Evolutionary conservation across 1,140 invertebrate species (phyloP).

Genomic region (Helicoverpa zea): DNA sequence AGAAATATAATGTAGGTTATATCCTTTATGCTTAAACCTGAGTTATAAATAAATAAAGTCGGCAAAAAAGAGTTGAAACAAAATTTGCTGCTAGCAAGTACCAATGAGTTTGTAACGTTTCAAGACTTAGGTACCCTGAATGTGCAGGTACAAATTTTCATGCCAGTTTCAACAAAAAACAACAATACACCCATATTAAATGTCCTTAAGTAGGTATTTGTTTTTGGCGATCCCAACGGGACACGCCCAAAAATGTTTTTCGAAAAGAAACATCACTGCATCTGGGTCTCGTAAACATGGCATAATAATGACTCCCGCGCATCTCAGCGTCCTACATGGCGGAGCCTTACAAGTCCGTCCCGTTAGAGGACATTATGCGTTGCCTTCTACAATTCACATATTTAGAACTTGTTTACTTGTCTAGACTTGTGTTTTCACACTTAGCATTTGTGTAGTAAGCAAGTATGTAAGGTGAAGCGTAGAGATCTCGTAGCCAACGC

Average conservation of each 20-base stretch:
- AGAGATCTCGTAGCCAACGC: too few relatives aligned
- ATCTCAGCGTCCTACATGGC: constrained; percentile 43
- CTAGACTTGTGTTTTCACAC: constrained; percentile 3
- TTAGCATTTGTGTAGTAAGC: too few relatives aligned
- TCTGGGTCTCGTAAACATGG: constrained; percentile 45
- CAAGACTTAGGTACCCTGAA: too few relatives aligned
- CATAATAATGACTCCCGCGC: constrained; percentile 50
- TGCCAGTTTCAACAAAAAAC: not conserved
- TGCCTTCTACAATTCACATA: constrained; percentile 6
- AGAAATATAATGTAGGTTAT: not conserved
- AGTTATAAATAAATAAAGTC: not conserved
- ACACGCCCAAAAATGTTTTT: constrained; percentile 25
- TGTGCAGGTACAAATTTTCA: not conserved
- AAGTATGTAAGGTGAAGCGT: too few relatives aligned
- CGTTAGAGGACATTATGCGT: constrained; percentile 52
- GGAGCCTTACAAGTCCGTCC: constrained; percentile 51
- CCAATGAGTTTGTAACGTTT: too few relatives aligned
- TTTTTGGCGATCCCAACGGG: constrained; percentile 35
- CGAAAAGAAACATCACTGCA: constrained; percentile 25
- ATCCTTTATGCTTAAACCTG: constrained; percentile 1
- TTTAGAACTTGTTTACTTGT: constrained; percentile 44
- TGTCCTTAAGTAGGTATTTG: constrained; percentile 1
- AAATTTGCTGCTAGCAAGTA: too few relatives aligned
- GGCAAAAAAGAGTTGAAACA: not conserved
- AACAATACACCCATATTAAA: not conserved